Evolutionary conservation across 2,113 vertebrate species (phyloP), one percentile per base, ranked within the genome.

Genomic region (Xyrauchen texanus): DNA sequence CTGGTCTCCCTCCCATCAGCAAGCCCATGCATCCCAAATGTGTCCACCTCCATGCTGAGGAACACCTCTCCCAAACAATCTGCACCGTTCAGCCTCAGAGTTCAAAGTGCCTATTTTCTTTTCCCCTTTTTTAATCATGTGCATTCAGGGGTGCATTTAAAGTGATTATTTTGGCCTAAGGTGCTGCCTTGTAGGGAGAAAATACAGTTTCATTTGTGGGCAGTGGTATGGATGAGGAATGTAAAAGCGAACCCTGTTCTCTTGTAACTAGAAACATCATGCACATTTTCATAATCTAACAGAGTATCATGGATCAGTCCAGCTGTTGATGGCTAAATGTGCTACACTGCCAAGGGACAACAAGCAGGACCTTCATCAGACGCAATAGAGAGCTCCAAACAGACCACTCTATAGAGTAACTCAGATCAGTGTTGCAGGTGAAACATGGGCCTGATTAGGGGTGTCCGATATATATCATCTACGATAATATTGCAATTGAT

Each of bases 171-270:
- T 70, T 78, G 78, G 82, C 76, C 68, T 79, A 83, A 83, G 78
- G 76, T 83, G 81, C 82, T 85, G 66, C 81, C 81, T 78, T 67
- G 78, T 80, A 78, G 78, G 79, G 75, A 83, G 78, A 71, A 78
- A 82, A 83, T 83, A 69, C 47, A 70, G 57, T 82, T 81, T 76
- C 75, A 61, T 77, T 73, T 75, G 74, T 57, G 13, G 76, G 76
- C 79, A 73, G 60, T 62, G 49, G 65, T 3, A 34, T 34, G 47
- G 42, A 61, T 66, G 34, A 62, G 49, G 44, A 49, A 63, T 68
- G 77, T 63, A 73, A 79, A 81, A 61, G 58, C 65, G 62, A 77
- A 75, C 52, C 60, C 42, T 13, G 64, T 71, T 62, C 34, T 62
- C 68, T 65, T n/a, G 51, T 81, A 77, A 9, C 15, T 55, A 15